Percentiles rank a stretch among this genome's conserved stretches.
Conservation (phyloP, 35 echinoderm and acorn worm genomes). For the Ptychodera flava region DNA sequence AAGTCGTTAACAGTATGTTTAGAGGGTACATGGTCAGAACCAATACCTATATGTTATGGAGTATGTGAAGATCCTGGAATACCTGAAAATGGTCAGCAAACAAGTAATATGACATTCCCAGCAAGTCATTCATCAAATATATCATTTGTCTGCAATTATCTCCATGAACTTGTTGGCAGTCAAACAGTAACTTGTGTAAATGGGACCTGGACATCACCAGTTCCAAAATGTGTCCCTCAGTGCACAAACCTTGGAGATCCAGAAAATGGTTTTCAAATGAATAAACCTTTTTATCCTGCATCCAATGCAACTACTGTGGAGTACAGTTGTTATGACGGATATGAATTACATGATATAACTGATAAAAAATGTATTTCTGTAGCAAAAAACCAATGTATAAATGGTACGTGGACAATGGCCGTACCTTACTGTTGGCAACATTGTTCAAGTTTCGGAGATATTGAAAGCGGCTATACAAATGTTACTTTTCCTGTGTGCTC, state of each 20-base stretch:
- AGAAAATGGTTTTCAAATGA: background rate
- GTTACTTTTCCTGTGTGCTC: no score
- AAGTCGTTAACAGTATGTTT: background rate
- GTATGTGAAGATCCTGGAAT: background rate
- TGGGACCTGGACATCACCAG: background rate
- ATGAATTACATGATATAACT: background rate
- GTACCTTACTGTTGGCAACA: no score
- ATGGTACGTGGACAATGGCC: background rate
- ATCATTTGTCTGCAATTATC: background rate
- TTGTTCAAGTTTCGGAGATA: no score
- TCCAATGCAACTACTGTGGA: background rate
- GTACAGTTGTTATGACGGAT: background rate
- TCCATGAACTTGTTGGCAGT: background rate
- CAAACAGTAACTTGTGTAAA: background rate
- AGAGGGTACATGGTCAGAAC: background rate
- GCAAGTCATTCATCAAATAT: background rate
- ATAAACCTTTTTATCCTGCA: background rate
- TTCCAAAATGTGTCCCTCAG: background rate
- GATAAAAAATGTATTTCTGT: background rate
- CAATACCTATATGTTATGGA: background rate
- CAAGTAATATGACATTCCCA: background rate
- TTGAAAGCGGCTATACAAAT: no score
- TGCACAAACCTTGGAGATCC: background rate
- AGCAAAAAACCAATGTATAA: background rate
- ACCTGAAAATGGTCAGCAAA: background rate